These are phyloP conservation scores for Crotalus viridis DNA, from an alignment of 2,113 vertebrate genomes.

Conservation along the genomic window DNA sequence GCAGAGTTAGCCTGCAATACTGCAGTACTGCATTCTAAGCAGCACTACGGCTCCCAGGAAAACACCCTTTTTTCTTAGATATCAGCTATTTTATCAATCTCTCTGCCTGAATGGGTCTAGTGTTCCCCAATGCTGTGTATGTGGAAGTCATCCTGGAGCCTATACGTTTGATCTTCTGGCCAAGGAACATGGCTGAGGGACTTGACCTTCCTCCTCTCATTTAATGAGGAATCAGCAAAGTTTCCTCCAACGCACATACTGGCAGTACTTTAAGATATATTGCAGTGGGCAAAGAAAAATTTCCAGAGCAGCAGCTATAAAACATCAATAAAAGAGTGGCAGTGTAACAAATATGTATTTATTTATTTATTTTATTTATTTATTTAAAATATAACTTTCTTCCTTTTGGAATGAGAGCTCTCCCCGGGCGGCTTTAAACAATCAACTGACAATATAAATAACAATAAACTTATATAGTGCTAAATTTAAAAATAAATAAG, in stretches of 20 bases:
- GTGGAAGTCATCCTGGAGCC: neutral
- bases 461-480: neutral
- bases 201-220: neutral
- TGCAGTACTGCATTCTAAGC: neutral
- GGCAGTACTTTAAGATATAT: neutral
- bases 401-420: neutral
- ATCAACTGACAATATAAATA: neutral
- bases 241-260: neutral
- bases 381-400: neutral
- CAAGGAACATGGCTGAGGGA: neutral
- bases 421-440: neutral
- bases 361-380: neutral
- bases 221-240: neutral
- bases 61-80: neutral
- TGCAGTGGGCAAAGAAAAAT: neutral
- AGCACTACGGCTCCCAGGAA: neutral
- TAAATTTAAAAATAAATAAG: neutral
- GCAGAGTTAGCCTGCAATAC: neutral
- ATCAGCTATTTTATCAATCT: neutral
- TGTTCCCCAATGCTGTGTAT: neutral
- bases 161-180: neutral
- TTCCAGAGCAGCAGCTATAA: neutral
- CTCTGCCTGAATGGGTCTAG: neutral
- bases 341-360: neutral
- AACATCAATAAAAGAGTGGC: neutral